Evolutionary conservation across 1,140 invertebrate genomes (phyloP).

Genomic region (Meteorus sp.): DNA sequence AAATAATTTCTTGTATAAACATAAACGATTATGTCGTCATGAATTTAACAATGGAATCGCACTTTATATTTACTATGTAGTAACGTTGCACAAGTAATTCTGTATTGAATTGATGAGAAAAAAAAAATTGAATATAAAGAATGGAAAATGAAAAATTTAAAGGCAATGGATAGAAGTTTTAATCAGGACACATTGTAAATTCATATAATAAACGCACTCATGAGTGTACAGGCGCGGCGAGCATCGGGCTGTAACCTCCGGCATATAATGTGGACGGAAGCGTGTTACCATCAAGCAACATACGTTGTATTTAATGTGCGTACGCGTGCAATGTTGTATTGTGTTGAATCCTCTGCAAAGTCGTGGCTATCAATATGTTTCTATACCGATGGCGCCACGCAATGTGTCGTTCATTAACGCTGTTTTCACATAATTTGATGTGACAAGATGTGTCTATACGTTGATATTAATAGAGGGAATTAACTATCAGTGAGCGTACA

Average conservation of each 20-base stretch:
- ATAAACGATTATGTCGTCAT: no score
- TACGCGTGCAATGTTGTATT: background rate
- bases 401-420: conserved; percentile 31
- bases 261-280: background rate
- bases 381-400: background rate
- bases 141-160: no score
- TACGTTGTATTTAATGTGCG: no score
- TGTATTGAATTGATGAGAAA: no score
- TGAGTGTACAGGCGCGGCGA: background rate
- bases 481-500: background rate
- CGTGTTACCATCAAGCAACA: no score
- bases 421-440: conserved; percentile 38
- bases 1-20: background rate
- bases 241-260: background rate
- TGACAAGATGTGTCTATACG: conserved; percentile 1
- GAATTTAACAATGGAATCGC: no score
- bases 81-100: no score
- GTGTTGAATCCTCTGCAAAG: background rate
- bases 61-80: no score
- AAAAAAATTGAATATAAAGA: no score
- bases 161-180: background rate
- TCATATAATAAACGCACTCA: conserved; percentile 7
- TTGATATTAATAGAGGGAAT: conserved; percentile 23
- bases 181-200: background rate
- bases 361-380: conserved; percentile 11